A percentile compares a stretch with the other conserved stretches of the same genome.
These are phyloP conservation scores for Cyprinella venusta DNA, from an alignment of 2,797 vertebrate genomes.

Conservation along the genomic window DNA sequence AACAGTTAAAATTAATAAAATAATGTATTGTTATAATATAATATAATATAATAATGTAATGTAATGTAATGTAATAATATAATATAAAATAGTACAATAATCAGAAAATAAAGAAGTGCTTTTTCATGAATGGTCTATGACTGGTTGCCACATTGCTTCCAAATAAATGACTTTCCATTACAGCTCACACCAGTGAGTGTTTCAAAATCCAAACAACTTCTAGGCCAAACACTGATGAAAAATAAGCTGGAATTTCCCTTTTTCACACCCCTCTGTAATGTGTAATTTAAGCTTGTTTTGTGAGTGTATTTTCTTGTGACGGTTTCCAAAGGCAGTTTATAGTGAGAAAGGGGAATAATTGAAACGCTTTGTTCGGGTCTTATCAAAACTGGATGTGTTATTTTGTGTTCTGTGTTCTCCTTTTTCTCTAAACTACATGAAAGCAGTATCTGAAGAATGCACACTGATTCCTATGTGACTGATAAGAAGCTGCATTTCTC, in stretches of 20 bases:
- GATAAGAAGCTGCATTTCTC: slow-evolving; percentile 2
- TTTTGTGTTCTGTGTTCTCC: slow-evolving; percentile 75
- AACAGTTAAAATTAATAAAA: not conserved
- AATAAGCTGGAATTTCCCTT: slow-evolving; percentile 20
- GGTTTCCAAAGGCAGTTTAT: slow-evolving; percentile 52
- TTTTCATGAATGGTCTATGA: slow-evolving; percentile 1
- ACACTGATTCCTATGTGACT: not conserved
- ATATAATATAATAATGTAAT: not conserved
- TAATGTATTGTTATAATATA: not conserved
- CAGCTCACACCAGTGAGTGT: slow-evolving; percentile 15
- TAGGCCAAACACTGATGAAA: slow-evolving; percentile 11
- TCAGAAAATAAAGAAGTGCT: not conserved
- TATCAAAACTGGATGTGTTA: slow-evolving; percentile 74
- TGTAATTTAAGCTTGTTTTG: slow-evolving; percentile 25
- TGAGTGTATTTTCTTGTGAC: slow-evolving; percentile 2
- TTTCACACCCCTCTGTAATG: not conserved
- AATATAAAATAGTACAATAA: not conserved
- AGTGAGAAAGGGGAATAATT: slow-evolving; percentile 37
- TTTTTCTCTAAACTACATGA: slow-evolving; percentile 70
- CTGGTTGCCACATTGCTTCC: slow-evolving; percentile 1
- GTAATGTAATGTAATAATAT: not conserved
- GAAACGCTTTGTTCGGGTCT: slow-evolving; percentile 65
- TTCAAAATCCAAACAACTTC: slow-evolving; percentile 5
- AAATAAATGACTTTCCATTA: not conserved
- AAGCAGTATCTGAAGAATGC: slow-evolving; percentile 44